phyloP scores from a whole-genome alignment of 1,140 invertebrate genomes.

The Bombus waltoni region DNA sequence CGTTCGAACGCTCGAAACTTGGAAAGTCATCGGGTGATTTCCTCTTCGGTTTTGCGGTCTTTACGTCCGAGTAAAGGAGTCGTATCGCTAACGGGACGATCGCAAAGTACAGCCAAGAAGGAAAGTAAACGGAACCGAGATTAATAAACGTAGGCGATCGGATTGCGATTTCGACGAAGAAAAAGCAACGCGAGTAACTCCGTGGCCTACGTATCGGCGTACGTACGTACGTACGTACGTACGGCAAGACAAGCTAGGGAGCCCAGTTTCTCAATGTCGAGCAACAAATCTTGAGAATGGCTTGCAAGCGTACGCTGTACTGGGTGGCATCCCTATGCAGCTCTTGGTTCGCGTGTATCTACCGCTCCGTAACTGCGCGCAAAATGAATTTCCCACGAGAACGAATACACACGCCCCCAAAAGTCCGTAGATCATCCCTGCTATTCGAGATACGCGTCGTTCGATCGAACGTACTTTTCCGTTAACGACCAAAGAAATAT shows the following conservation, averaged over 20 bases:
- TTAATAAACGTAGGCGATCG: conserved; percentile 53
- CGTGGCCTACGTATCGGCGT: conserved; percentile 15
- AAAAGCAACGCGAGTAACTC: conserved; percentile 26
- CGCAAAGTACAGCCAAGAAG: not conserved
- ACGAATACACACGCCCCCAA: not conserved
- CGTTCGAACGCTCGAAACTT: not conserved
- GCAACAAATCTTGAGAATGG: conserved; percentile 67
- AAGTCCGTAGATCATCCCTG: conserved; percentile 50
- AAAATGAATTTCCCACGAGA: not conserved
- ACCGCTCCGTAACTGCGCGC: not conserved
- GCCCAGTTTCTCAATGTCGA: conserved; percentile 68
- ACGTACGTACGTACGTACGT: not conserved
- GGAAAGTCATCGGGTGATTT: not conserved
- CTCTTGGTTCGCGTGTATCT: conserved; percentile 3
- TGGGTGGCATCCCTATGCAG: conserved; percentile 34
- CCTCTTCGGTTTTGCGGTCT: not conserved
- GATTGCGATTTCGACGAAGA: conserved; percentile 32
- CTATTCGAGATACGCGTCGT: not conserved
- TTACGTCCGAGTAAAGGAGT: no score
- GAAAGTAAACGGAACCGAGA: not conserved
- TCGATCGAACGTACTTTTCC: conserved; percentile 33
- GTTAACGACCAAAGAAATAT: not conserved
- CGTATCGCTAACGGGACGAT: not conserved
- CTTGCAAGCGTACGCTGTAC: not conserved
- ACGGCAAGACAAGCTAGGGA: conserved; percentile 22